Percentiles rank a stretch among this genome's conserved stretches.
These are phyloP conservation scores for Brachynemurus nebulosus DNA, from an alignment of 2,888 invertebrate genomes.

Conservation along the genomic window DNA sequence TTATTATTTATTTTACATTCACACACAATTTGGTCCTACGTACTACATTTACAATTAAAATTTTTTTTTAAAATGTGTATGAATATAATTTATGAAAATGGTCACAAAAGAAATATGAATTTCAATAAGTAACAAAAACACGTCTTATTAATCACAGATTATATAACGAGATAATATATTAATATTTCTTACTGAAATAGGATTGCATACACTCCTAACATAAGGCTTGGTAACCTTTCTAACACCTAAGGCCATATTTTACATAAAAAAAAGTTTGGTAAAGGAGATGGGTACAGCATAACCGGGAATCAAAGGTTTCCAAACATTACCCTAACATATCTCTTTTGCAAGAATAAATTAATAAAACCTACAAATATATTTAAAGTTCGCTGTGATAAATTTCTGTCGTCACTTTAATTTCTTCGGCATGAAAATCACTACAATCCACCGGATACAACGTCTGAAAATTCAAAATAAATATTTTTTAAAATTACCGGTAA, in stretches of 20 bases:
- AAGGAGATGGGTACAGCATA: too few species aligned
- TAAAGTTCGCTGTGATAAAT: conserved; percentile 71
- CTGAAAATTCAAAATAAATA: conserved; percentile 32
- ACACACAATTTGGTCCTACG: too few species aligned
- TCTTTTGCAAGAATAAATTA: not conserved
- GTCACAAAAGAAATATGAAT: conserved; percentile 1
- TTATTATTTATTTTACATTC: too few species aligned
- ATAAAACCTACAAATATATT: conserved; percentile 16
- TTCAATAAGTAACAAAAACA: not conserved
- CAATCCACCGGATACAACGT: conserved; percentile 57
- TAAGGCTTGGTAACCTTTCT: too few species aligned
- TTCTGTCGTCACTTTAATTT: conserved; percentile 68
- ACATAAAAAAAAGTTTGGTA: too few species aligned
- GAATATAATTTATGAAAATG: not conserved
- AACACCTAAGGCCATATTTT: too few species aligned
- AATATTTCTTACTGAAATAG: not conserved
- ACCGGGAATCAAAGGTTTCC: too few species aligned
- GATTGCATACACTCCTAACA: too few species aligned
- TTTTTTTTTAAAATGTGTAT: too few species aligned
- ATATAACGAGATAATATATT: too few species aligned
- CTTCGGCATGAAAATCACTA: conserved; percentile 67
- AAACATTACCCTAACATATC: not conserved
- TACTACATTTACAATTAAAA: too few species aligned
- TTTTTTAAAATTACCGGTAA: conserved; percentile 4
- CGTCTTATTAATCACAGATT: too few species aligned